Conservation (phyloP, 2,797 vertebrate genomes). For the Momotus momota region DNA sequence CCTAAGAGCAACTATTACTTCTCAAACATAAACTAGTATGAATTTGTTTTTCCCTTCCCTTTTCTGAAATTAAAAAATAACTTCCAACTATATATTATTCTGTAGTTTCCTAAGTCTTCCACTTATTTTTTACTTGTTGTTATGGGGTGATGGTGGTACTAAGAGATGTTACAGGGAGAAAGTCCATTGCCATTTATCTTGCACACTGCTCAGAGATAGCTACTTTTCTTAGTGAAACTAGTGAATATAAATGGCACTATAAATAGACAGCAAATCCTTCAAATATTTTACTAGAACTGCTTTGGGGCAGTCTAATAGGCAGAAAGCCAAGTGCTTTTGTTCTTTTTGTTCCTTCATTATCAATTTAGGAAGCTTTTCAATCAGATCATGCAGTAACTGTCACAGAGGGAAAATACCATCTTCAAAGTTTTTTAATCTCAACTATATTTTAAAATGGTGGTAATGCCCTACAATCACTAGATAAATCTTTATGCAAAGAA, state of each 20-base stretch:
- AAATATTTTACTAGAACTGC: neutral
- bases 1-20: neutral
- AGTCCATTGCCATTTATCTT: neutral
- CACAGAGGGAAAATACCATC: neutral
- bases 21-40: neutral
- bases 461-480: neutral
- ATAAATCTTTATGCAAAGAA: neutral
- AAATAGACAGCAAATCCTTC: slow-evolving; percentile 8
- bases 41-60: neutral
- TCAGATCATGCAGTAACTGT: neutral
- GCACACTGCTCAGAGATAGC: neutral
- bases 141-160: neutral
- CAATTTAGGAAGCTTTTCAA: slow-evolving; percentile 11
- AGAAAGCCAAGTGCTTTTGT: neutral
- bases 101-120: neutral
- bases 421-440: neutral
- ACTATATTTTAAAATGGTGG: neutral
- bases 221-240: neutral
- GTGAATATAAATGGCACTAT: neutral
- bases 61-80: neutral
- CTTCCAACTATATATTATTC: neutral
- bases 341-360: neutral
- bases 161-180: neutral
- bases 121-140: neutral
- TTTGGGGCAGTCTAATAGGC: neutral